Conservation (phyloP, 2,888 invertebrate genomes). For the Melanostoma scalare region DNA sequence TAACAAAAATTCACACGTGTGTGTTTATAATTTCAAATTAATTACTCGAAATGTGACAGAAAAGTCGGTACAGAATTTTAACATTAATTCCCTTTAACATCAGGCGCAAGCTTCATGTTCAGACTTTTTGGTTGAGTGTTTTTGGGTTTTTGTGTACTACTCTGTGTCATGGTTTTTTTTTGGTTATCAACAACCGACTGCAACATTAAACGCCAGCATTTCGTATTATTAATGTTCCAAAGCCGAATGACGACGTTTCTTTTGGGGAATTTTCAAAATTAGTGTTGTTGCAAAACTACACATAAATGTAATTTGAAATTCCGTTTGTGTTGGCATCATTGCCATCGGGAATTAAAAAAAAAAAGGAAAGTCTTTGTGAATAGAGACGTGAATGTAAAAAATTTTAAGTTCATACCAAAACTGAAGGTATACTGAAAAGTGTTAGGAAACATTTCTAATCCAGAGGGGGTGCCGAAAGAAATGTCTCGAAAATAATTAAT, state of each 20-base stretch:
- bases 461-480: too few species aligned
- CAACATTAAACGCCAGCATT: constrained; percentile 26
- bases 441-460: too few species aligned
- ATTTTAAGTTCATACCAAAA: too few species aligned
- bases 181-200: background rate
- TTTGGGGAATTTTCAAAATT: constrained; percentile 17
- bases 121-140: constrained; percentile 61
- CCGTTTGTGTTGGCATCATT: constrained; percentile 4
- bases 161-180: background rate
- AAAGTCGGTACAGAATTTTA: constrained; percentile 29
- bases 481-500: too few species aligned
- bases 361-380: too few species aligned
- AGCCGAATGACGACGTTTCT: constrained; percentile 32
- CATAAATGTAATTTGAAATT: background rate
- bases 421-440: too few species aligned
- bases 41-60: constrained; percentile 49
- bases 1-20: constrained; percentile 45
- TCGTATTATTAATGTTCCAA: constrained; percentile 47
- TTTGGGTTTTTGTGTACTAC: background rate
- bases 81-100: constrained; percentile 55
- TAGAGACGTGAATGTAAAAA: too few species aligned
- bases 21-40: constrained; percentile 66
- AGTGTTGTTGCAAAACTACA: background rate
- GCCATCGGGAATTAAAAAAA: too few species aligned
- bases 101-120: constrained; percentile 39